Evolutionary conservation across 2,113 vertebrate species (phyloP).

Genomic region (Ptilonorhynchus violaceus): DNA sequence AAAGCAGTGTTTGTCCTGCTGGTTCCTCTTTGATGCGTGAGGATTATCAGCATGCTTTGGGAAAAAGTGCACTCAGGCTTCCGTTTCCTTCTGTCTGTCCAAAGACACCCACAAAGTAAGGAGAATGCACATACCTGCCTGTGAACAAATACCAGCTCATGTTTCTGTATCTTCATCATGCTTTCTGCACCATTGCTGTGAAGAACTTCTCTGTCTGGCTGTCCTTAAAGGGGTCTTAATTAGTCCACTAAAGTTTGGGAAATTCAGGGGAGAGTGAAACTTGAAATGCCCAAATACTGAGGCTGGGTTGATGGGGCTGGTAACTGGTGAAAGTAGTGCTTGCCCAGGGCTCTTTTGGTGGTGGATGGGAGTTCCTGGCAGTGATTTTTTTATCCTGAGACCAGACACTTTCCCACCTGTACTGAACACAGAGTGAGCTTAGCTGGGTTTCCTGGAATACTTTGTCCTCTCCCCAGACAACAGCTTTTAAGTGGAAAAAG

Average conservation of each 20-base stretch:
- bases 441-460: background rate
- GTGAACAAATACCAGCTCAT: background rate
- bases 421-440: accelerated
- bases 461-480: background rate
- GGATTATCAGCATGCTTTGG: background rate
- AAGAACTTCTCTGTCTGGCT: background rate
- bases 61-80: background rate
- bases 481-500: background rate
- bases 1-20: background rate
- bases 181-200: background rate
- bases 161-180: background rate
- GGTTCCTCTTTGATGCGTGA: background rate
- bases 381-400: background rate
- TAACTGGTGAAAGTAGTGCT: background rate
- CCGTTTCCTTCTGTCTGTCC: background rate
- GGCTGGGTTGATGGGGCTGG: background rate
- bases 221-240: background rate
- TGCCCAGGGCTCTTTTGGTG: background rate
- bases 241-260: background rate
- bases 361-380: background rate
- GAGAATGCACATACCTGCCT: accelerated
- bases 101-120: accelerated
- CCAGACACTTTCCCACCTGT: background rate
- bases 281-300: background rate
- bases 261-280: background rate